Evolutionary conservation across 2,113 vertebrate genomes (phyloP), one percentile per base, ranked within the genome.

Genomic region (Romanogobio albipinnatus): DNA sequence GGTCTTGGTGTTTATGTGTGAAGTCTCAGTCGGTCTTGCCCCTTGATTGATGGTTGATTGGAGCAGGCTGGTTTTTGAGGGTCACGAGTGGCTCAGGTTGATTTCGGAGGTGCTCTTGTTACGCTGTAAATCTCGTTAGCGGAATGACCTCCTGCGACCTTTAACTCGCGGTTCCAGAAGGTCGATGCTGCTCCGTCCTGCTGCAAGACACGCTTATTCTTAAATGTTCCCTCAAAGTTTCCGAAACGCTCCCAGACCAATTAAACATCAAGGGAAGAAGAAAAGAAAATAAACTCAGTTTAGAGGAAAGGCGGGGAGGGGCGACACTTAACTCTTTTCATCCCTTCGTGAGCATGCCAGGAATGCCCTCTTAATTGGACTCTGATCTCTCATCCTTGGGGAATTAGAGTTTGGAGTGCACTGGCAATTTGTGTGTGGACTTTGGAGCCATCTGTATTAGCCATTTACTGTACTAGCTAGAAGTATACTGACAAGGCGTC

Each of bases 351-450:
- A 91, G 86, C 90, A 93, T 91, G 88, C 51, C 56, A 90, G 91
- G 92, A 94, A 95, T 94, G 90, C 84, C 86, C 64, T 26, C 36
- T 90, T 94, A 92, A 93, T 92, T 92, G 91, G 89, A 84, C 85
- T 85, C 43, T 90, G 91, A 93, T 91, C 89, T 66, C 39, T 84
- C 86, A 88, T 87, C 90, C 90, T 82, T 78, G 71, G 89, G 87
- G 87, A 82, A 56, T 49, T 9, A 45, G n/a, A 74, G 80, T 68
- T 33, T 79, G 47, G 45, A 71, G 56, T 71, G 53, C 71, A 9
- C 26, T 87, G 71, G 1, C 1, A 51, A 56, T 36, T 81, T 81
- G 80, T 68, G 45, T 29, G 10, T 68, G 61, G 58, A 79, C 56
- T 47, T 80, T 47, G 39, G 26, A 76, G 39, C 4, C 43, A 64